phyloP scores from a whole-genome alignment of 2,797 vertebrate species.

The Platyrinchus mystaceus region DNA sequence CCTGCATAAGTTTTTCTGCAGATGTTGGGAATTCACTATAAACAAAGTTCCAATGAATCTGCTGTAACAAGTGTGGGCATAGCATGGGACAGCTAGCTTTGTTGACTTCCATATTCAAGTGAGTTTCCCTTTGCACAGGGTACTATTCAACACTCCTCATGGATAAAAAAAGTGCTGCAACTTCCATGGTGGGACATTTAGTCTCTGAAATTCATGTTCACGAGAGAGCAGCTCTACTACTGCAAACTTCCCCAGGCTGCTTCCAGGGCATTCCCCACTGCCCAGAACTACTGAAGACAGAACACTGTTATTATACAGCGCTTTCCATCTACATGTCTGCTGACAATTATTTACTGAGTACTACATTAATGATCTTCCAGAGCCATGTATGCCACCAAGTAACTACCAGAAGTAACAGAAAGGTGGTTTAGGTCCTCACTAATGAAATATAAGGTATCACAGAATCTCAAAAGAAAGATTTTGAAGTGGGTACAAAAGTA shows the following conservation, averaged over 20 bases:
- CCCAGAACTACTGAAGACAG: not conserved
- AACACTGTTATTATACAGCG: not conserved
- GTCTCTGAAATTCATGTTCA: not conserved
- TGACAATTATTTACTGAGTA: not conserved
- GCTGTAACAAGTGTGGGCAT: not conserved
- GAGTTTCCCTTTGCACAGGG: not conserved
- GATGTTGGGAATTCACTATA: constrained; percentile 19
- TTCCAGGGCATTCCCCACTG: not conserved
- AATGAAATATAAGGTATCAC: not conserved
- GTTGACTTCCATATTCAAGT: not conserved
- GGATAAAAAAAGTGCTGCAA: not conserved
- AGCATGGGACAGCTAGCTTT: not conserved
- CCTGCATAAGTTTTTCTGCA: constrained; percentile 16
- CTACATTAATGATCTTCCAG: not conserved
- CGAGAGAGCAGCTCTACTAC: not conserved
- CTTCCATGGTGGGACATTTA: not conserved
- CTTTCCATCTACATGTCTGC: not conserved
- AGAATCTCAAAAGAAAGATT: not conserved
- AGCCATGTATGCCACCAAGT: not conserved
- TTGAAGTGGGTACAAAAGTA: not conserved
- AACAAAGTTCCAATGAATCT: not conserved
- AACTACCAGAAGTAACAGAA: not conserved
- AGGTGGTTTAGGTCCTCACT: not conserved
- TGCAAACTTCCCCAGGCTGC: not conserved
- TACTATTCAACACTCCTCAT: not conserved